Conservation (phyloP, 2,888 invertebrate species). For the Boloria euphrosyne region DNA sequence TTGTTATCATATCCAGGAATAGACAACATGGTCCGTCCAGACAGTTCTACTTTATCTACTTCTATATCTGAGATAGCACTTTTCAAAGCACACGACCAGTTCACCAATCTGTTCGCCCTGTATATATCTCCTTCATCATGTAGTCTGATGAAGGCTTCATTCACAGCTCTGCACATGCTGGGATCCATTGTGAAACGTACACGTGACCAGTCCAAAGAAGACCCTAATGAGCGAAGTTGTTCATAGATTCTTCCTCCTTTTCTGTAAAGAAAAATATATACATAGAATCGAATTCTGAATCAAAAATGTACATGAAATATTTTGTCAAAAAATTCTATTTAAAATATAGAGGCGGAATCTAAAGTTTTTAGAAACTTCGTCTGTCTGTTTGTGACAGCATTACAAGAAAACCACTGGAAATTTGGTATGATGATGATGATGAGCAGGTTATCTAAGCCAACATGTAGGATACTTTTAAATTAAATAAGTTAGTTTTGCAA, state of each 20-base stretch:
- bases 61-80: constrained; percentile 99
- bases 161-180: constrained; percentile 92
- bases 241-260: constrained; percentile 89
- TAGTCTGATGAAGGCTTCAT: constrained; percentile 95
- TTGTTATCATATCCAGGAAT: constrained; percentile 96
- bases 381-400: too few relatives aligned
- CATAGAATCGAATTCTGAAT: too few relatives aligned
- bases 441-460: too few relatives aligned
- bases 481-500: too few relatives aligned
- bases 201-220: constrained; percentile 97
- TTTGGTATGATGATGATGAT: too few relatives aligned
- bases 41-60: constrained; percentile 96
- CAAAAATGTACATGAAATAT: too few relatives aligned
- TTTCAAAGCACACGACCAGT: constrained; percentile 98
- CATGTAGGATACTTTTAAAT: too few relatives aligned
- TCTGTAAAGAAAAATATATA: constrained; percentile 64
- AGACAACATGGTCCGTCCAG: constrained; percentile 90
- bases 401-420: too few relatives aligned
- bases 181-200: constrained; percentile 98
- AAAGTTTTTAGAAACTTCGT: too few relatives aligned
- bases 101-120: constrained; percentile 95
- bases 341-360: too few relatives aligned
- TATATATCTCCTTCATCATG: constrained; percentile 95
- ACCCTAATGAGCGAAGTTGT: constrained; percentile 93
- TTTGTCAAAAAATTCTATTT: too few relatives aligned